A percentile compares a stretch with the other conserved stretches of the same genome.
These are phyloP conservation scores for Lasiurus borealis DNA, from an alignment of 2,113 vertebrate genomes.

Conservation along the genomic window DNA sequence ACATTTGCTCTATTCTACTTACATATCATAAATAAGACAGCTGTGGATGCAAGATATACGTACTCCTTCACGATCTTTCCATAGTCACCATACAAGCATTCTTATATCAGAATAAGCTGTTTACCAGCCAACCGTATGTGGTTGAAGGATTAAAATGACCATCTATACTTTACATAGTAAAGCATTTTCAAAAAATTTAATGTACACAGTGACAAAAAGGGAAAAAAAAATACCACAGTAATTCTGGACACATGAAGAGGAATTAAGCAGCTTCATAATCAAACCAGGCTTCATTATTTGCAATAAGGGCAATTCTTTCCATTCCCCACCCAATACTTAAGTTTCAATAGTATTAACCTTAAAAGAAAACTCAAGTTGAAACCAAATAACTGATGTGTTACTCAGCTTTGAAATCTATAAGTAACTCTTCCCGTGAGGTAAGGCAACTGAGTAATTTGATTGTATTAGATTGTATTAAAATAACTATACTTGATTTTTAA, in stretches of 20 bases:
- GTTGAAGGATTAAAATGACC: constrained; percentile 86
- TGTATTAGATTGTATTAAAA: constrained; percentile 86
- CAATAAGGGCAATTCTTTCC: constrained; percentile 71
- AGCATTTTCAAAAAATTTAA: constrained; percentile 87
- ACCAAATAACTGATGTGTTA: constrained; percentile 75
- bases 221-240: constrained; percentile 67
- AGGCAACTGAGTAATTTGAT: constrained; percentile 88
- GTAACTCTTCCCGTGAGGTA: constrained; percentile 84
- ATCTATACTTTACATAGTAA: constrained; percentile 91
- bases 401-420: constrained; percentile 74
- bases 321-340: constrained; percentile 52
- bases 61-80: constrained; percentile 84
- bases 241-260: constrained; percentile 77
- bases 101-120: constrained; percentile 85
- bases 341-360: constrained; percentile 68
- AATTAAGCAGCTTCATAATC: constrained; percentile 86
- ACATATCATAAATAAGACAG: constrained; percentile 89
- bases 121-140: constrained; percentile 85
- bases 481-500: constrained; percentile 78
- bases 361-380: constrained; percentile 82
- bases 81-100: constrained; percentile 76
- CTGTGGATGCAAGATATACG: constrained; percentile 83
- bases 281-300: constrained; percentile 80
- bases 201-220: constrained; percentile 84
- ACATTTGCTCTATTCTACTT: constrained; percentile 88